A percentile compares a stretch with the other conserved stretches of the same genome.
These are phyloP conservation scores for Eutolmus rufibarbis DNA, from an alignment of 2,888 invertebrate species.

Conservation along the genomic window DNA sequence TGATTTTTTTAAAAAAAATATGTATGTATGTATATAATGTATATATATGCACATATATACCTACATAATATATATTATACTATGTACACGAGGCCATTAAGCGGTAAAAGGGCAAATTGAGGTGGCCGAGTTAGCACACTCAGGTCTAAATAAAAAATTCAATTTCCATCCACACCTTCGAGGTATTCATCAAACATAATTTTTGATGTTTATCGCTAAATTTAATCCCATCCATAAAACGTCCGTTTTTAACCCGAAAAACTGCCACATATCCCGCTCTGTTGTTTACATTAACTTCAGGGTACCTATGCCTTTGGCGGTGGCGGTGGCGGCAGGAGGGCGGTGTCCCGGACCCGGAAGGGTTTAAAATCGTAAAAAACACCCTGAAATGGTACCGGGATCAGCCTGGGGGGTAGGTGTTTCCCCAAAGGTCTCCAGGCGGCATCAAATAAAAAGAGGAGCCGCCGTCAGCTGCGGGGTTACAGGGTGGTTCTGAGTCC, in stretches of 20 bases:
- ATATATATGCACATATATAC: background rate
- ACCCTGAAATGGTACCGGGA: background rate
- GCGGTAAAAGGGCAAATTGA: background rate
- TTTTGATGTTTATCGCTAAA: conserved; percentile 37
- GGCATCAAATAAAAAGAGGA: background rate
- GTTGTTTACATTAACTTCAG: background rate
- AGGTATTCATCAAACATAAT: conserved; percentile 34
- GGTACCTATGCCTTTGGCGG: background rate
- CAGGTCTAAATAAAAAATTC: conserved; percentile 3
- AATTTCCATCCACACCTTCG: conserved; percentile 15
- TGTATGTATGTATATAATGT: background rate
- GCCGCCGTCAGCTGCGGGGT: background rate
- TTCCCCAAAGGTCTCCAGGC: background rate
- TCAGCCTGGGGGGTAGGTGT: background rate
- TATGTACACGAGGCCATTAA: background rate
- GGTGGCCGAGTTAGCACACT: background rate
- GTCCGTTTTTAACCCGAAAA: background rate
- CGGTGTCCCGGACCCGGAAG: background rate
- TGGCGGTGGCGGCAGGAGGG: too few species aligned
- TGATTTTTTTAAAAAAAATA: background rate
- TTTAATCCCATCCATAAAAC: conserved; percentile 23
- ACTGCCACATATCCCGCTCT: background rate
- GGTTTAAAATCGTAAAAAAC: conserved; percentile 29
- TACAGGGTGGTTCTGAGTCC: background rate
- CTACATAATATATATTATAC: background rate